Percentiles rank a stretch among this genome's conserved stretches.
These are phyloP conservation scores for Odontocolon sp. DNA, from an alignment of 2,888 invertebrate species.

Conservation along the genomic window DNA sequence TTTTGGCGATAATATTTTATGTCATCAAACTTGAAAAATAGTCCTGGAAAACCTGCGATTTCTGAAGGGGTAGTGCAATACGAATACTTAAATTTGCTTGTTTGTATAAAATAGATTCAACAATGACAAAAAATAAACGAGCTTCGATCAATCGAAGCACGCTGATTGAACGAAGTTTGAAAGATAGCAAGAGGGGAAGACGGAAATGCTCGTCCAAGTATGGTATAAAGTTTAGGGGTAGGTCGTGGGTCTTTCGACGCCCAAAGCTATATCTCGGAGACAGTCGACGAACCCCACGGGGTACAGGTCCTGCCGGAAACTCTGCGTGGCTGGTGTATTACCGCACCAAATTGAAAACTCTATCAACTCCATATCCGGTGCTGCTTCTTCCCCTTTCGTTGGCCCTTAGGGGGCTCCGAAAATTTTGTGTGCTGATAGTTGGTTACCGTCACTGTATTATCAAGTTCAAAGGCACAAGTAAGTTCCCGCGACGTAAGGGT, in stretches of 20 bases:
- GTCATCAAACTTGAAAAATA: too few species aligned
- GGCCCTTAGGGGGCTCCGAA: conserved; percentile 5
- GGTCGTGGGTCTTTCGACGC: conserved; percentile 35
- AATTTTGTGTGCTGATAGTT: conserved; percentile 24
- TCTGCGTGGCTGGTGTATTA: background rate
- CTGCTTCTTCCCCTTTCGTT: background rate
- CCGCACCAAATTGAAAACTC: conserved; percentile 27
- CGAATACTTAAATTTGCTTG: too few species aligned
- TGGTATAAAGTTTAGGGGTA: conserved; percentile 29
- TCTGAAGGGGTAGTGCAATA: too few species aligned
- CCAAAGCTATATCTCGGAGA: background rate
- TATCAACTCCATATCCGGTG: conserved; percentile 29
- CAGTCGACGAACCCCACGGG: background rate
- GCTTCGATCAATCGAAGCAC: too few species aligned
- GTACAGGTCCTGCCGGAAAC: background rate
- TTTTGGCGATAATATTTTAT: too few species aligned
- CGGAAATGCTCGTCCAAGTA: conserved; percentile 3
- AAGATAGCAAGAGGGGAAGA: too few species aligned
- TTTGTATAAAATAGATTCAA: too few species aligned
- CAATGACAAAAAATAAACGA: too few species aligned
- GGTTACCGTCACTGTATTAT: background rate
- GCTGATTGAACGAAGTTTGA: too few species aligned
- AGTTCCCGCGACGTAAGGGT: conserved; percentile 47
- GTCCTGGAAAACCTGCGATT: too few species aligned
- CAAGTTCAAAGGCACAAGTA: conserved; percentile 6